Percentiles rank a stretch among this genome's conserved stretches.
These are phyloP conservation scores for Drosophila diplacantha DNA, from an alignment of 2,888 invertebrate genomes.

Conservation along the genomic window DNA sequence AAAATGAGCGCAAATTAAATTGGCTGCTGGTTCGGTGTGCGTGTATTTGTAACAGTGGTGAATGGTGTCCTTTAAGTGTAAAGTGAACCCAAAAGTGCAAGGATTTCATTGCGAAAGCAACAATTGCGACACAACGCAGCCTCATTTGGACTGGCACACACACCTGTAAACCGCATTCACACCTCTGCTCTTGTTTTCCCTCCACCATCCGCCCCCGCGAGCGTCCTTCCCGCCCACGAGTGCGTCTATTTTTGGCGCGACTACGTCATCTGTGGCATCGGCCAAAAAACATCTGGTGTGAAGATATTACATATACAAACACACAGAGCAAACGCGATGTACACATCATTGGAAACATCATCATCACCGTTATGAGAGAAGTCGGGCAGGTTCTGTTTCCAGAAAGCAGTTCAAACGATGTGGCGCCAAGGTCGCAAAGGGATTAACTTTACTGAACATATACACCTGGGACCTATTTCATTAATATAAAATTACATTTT, in stretches of 20 bases:
- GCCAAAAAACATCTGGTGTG: conserved; percentile 50
- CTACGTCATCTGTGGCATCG: conserved; percentile 58
- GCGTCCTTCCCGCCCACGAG: conserved; percentile 26
- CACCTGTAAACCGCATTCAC: conserved; percentile 20
- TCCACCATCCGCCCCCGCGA: conserved; percentile 6
- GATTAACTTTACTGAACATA: too few relatives aligned
- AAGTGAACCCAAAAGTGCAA: conserved; percentile 15
- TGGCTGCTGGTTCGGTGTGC: conserved; percentile 1
- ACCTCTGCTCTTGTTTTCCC: conserved; percentile 24
- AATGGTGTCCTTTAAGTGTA: neutral
- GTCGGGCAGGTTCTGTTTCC: conserved; percentile 8
- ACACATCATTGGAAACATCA: conserved; percentile 9
- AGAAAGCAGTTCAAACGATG: conserved; percentile 13
- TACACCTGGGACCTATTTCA: neutral
- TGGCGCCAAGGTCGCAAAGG: conserved; percentile 18
- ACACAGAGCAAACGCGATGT: conserved; percentile 6
- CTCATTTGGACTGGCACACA: conserved; percentile 8
- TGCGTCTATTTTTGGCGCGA: conserved; percentile 50
- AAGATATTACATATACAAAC: conserved; percentile 20
- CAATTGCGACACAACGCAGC: conserved; percentile 7
- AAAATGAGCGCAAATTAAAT: conserved; percentile 26
- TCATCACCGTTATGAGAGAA: conserved; percentile 9
- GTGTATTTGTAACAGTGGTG: neutral
- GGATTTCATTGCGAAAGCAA: conserved; percentile 8
- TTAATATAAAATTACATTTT: neutral